phyloP scores from a whole-genome alignment of 2,888 invertebrate species.

The Glyphotaelius pellucidus region DNA sequence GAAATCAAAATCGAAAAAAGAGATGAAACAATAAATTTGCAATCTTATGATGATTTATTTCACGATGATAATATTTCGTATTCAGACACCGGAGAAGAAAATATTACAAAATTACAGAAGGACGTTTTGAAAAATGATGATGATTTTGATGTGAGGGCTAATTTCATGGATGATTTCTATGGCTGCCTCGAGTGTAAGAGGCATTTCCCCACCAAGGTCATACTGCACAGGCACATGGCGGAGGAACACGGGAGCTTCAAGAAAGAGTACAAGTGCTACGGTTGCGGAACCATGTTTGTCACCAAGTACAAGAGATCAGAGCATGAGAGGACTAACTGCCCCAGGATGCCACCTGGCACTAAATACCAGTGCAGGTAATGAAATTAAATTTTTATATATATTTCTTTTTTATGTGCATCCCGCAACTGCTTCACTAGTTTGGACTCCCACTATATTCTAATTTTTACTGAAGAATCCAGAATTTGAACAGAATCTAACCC shows the following conservation, averaged over 20 bases:
- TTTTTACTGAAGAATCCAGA: no score
- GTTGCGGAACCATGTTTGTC: constrained; percentile 13
- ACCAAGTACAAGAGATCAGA: constrained; percentile 35
- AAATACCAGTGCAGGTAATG: constrained; percentile 33
- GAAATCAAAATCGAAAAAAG: neutral
- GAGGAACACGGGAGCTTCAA: constrained; percentile 17
- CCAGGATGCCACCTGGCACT: constrained; percentile 24
- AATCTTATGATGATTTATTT: constrained; percentile 5
- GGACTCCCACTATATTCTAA: no score
- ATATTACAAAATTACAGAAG: neutral
- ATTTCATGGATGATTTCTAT: constrained; percentile 29
- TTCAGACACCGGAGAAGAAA: constrained; percentile 20
- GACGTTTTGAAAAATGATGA: constrained; percentile 14
- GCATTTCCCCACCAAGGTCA: constrained; percentile 4
- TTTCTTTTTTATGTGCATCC: no score
- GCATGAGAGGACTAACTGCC: constrained; percentile 16
- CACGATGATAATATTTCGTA: neutral
- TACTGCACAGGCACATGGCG: constrained; percentile 24
- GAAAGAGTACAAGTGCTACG: constrained; percentile 27
- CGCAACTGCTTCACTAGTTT: no score
- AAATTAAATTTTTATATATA: no score
- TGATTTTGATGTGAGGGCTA: constrained; percentile 34
- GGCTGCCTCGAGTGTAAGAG: constrained; percentile 40
- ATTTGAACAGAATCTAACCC: no score
- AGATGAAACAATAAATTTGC: neutral